Conservation (phyloP, 2,797 vertebrate species). For the Neosilurus hyrtlii region DNA sequence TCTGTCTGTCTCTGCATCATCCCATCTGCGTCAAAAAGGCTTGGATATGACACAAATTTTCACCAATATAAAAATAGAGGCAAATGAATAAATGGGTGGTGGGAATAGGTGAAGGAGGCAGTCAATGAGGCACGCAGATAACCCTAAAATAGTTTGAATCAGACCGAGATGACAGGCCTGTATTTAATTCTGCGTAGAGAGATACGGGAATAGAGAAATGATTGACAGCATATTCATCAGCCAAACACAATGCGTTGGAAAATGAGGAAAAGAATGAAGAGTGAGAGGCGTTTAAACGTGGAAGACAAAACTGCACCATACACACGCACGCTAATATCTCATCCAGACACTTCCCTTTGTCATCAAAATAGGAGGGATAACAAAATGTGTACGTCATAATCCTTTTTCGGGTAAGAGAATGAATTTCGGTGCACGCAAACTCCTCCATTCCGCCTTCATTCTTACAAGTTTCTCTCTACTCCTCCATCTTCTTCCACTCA, state of each 20-base stretch:
- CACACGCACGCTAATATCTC: conserved; percentile 12
- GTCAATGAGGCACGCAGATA: conserved; percentile 40
- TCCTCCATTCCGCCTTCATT: conserved; percentile 28
- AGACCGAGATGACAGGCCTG: conserved; percentile 52
- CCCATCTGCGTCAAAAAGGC: conserved; percentile 66
- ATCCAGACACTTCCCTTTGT: conserved; percentile 35
- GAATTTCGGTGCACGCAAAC: not conserved
- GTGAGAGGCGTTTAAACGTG: conserved; percentile 22
- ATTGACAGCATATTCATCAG: conserved; percentile 38
- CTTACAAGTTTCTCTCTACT: conserved; percentile 12
- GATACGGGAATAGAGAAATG: conserved; percentile 33
- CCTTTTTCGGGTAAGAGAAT: not conserved
- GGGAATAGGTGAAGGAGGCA: conserved; percentile 57
- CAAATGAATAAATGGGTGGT: conserved; percentile 56
- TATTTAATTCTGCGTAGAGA: conserved; percentile 28
- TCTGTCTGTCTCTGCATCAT: conserved; percentile 43
- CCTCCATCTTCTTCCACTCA: conserved; percentile 23
- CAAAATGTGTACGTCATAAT: not conserved
- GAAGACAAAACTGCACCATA: conserved; percentile 22
- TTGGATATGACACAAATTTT: conserved; percentile 55
- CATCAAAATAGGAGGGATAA: conserved; percentile 9
- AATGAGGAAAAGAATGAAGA: conserved; percentile 16
- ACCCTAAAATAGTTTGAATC: conserved; percentile 53
- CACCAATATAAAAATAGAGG: conserved; percentile 61
- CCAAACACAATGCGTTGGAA: conserved; percentile 31